These are phyloP conservation scores for Listronotus oregonensis DNA, from an alignment of 1,140 invertebrate species.

Conservation along the genomic window DNA sequence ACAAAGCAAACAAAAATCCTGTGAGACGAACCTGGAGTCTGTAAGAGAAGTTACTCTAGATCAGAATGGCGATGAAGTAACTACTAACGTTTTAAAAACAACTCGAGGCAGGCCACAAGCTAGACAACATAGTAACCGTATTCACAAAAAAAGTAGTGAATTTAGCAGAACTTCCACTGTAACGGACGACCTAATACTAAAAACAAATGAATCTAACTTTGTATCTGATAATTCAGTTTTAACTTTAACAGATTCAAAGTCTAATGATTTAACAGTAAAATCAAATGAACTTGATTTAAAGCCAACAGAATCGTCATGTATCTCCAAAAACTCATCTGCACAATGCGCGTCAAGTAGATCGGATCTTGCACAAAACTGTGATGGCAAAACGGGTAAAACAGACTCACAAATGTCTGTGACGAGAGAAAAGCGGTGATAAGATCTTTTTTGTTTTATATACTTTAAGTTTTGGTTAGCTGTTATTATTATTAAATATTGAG, in stretches of 20 bases:
- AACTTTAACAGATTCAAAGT: too few species aligned
- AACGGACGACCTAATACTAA: neutral
- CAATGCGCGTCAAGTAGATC: neutral
- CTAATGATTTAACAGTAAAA: too few species aligned
- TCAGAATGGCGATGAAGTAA: constrained; percentile 32
- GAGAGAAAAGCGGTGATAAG: constrained; percentile 2
- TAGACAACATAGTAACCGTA: neutral
- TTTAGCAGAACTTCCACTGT: neutral
- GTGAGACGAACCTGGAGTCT: constrained; percentile 46
- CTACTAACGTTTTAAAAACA: neutral
- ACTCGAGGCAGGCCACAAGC: constrained; percentile 8
- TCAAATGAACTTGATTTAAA: neutral
- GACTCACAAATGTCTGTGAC: neutral
- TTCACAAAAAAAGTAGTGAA: constrained; percentile 12
- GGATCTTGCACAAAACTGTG: constrained; percentile 1
- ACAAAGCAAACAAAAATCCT: constrained; percentile 51
- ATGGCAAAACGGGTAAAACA: constrained; percentile 6
- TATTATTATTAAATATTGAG: neutral
- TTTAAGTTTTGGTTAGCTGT: neutral
- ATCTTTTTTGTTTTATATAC: constrained; percentile 2
- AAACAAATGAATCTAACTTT: too few species aligned
- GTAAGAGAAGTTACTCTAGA: constrained; percentile 47
- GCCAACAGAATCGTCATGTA: neutral
- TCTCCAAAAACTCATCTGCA: neutral
- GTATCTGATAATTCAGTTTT: too few species aligned